Base-by-base conservation (phyloP, 1,140 invertebrate species). In the Reticulitermes speratus region DNA sequence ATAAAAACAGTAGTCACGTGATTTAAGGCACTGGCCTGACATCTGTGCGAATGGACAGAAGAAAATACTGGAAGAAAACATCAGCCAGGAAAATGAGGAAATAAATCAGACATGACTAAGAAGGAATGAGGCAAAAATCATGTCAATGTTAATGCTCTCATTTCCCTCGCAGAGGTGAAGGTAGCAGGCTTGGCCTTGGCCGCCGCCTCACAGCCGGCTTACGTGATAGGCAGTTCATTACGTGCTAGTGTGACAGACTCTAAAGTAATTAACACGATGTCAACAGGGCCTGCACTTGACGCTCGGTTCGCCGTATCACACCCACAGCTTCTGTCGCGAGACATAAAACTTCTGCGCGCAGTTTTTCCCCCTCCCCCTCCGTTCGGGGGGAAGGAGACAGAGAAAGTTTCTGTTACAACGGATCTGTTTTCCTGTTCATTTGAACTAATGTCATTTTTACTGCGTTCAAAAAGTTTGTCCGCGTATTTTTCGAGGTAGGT, bases 151-250 rank as follows among this genome's bases (percentile, higher is more conserved):
- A 12, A 16, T 5, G 38, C 52, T 55, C 19, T 21, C 14, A 21
- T 55, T 55, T 55, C 52, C 11, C 52, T 48, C 19, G 25, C 59
- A 48, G 14, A 75, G 25, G 65, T 75, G n/a, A 12, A 75, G 65
- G 65, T 3, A 30, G 14, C 25, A 3, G 14, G n/a, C 25, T 75
- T n/a, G n/a, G 7, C 14, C 3, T 30, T 16, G 25, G 5, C 7
- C 0, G 2, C 65, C 65, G 25, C n/a, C 65, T 30, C 65, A 25
- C 25, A 75, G 65, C 65, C n/a, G 52, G 19, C 52, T 55, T 16
- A 55, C 19, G 65, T 75, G 65, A 75, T 75, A 75, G 65, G 65
- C 65, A 75, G 65, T 30, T 75, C 65, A 75, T 75, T 75, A 75
- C 65, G n/a, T 11, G 65, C 65, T 30, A 3, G 65, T 75, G 65